A percentile compares a stretch with the other conserved stretches of the same genome.
phyloP scores from a whole-genome alignment of 1,140 invertebrate species.

The Leptopilina boulardi region DNA sequence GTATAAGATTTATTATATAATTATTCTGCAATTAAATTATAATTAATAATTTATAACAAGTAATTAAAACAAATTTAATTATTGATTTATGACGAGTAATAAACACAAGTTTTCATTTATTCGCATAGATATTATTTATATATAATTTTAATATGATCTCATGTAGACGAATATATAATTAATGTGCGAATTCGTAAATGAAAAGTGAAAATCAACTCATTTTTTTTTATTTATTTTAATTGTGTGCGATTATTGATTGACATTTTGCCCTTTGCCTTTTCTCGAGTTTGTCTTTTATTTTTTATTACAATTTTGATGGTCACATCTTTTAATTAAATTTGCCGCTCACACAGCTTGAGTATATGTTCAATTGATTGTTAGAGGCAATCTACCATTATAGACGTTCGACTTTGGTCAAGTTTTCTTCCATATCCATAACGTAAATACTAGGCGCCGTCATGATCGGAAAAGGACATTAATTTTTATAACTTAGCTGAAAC shows the following conservation, averaged over 20 bases:
- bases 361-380: slow-evolving; percentile 29
- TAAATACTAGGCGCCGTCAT: slow-evolving; percentile 21
- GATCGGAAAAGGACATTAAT: slow-evolving; percentile 33
- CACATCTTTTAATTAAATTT: slow-evolving; percentile 26
- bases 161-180: background rate
- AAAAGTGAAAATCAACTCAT: background rate
- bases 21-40: too few relatives aligned
- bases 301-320: slow-evolving; percentile 14
- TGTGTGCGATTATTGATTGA: background rate
- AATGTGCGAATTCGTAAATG: background rate
- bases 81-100: too few relatives aligned
- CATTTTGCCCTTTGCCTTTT: background rate
- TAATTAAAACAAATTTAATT: too few relatives aligned
- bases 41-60: too few relatives aligned
- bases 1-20: background rate
- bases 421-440: background rate
- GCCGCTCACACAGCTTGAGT: background rate
- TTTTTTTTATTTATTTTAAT: too few relatives aligned
- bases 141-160: too few relatives aligned
- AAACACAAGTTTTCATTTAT: too few relatives aligned
- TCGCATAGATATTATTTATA: too few relatives aligned
- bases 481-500: slow-evolving; percentile 29
- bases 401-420: slow-evolving; percentile 3
- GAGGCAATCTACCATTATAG: slow-evolving; percentile 1
- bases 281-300: background rate